Percentiles rank a stretch among this genome's conserved stretches.
Evolutionary conservation across 2,113 vertebrate genomes (phyloP).

Genomic region (Alligator sinensis): DNA sequence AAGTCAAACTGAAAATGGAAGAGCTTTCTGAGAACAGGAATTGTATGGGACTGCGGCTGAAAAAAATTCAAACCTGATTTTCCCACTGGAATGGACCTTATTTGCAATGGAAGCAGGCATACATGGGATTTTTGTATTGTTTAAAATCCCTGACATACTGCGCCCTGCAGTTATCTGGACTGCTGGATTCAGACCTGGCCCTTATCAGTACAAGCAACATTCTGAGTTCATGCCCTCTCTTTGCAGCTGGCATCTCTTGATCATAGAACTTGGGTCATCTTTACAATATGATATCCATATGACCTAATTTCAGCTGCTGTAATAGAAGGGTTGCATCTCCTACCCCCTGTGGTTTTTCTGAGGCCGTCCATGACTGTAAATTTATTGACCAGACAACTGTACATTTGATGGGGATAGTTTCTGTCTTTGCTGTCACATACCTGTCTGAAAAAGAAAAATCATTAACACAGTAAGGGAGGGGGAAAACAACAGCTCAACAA

Average conservation of each 20-base stretch:
- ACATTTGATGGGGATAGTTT: background rate
- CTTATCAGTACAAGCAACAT: background rate
- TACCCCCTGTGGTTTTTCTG: background rate
- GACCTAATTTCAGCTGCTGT: background rate
- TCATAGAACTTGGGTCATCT: background rate
- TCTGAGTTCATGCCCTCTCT: background rate
- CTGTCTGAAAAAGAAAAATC: background rate
- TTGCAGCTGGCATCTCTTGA: background rate
- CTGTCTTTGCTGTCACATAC: background rate
- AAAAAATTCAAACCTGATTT: background rate
- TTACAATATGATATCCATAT: background rate
- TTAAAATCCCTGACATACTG: background rate
- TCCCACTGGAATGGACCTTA: too few species aligned
- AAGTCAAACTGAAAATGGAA: background rate
- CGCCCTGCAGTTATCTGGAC: background rate
- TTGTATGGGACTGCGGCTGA: background rate
- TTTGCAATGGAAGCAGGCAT: background rate
- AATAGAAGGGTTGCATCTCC: background rate
- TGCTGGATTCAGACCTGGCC: background rate
- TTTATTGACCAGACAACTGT: background rate
- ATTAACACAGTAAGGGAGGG: background rate
- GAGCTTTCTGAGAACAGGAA: background rate
- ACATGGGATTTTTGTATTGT: background rate
- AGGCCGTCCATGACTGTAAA: background rate
- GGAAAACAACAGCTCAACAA: background rate